These are phyloP conservation scores for Drosophila limbata DNA, from an alignment of 2,888 invertebrate species.

Conservation along the genomic window DNA sequence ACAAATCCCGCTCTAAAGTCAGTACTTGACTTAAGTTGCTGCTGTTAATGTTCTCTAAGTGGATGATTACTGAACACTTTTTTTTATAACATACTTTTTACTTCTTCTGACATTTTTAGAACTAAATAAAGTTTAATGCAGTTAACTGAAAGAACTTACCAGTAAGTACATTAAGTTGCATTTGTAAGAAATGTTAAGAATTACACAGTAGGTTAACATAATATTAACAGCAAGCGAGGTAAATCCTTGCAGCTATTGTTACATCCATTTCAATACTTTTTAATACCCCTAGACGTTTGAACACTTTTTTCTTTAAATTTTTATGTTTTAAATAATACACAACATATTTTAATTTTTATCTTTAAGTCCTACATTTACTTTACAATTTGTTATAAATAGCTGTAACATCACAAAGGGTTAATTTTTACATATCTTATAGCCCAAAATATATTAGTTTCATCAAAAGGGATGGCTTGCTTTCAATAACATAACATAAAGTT, in stretches of 20 bases:
- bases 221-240: not conserved
- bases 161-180: not conserved
- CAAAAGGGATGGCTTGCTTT: no score
- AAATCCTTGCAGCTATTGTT: not conserved
- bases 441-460: no score
- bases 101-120: not conserved
- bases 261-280: no score
- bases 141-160: not conserved
- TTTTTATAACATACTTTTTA: not conserved
- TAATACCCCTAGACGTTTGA: no score
- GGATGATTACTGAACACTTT: not conserved
- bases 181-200: not conserved
- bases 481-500: not conserved
- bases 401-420: no score
- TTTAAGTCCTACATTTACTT: no score
- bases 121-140: not conserved
- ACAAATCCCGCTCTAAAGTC: slow-evolving; percentile 35
- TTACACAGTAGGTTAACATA: not conserved
- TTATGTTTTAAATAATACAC: no score
- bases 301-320: no score
- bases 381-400: no score
- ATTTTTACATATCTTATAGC: no score
- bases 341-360: no score
- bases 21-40: slow-evolving; percentile 22
- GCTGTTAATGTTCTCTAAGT: slow-evolving; percentile 26